Base-by-base conservation (phyloP, 2,797 vertebrate species). In the Arrhamphus sclerolepis region DNA sequence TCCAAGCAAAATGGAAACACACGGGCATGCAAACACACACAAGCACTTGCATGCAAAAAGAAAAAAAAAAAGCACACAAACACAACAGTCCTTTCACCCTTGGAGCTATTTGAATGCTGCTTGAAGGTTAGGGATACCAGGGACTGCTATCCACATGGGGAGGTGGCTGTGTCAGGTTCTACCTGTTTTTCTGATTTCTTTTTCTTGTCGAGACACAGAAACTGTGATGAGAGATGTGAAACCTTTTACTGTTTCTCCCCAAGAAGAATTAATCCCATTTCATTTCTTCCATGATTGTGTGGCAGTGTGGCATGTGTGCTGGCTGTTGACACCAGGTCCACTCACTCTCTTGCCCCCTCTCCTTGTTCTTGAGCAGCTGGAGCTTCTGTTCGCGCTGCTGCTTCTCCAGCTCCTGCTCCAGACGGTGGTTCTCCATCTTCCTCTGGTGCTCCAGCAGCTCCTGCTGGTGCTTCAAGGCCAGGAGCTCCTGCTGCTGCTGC, bases 271-370 rank as follows among this genome's bases (percentile, higher is more conserved):
- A 19, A 40, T 48, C 19, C 26, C 1, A 3, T 29, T 28, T 42
- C 13, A 38, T 4, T 14, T 11, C 34, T 13, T 38, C 34, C 13
- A 16, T 16, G 34, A 14, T 11, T 38, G 13, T 38, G 13, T 38
- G 34, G n/a, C n/a, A n/a, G n/a, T n/a, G n/a, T n/a, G n/a, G n/a
- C n/a, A n/a, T n/a, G n/a, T n/a, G n/a, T n/a, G n/a, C n/a, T n/a
- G n/a, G n/a, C n/a, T n/a, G n/a, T n/a, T n/a, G n/a, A n/a, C n/a
- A n/a, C n/a, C n/a, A n/a, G n/a, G n/a, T n/a, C n/a, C 14, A 93
- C 95, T 95, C 79, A 96, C 96, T 97, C 89, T 98, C 96, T 71
- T 97, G 96, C 46, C 96, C 95, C 14, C 97, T 89, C 89, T 98
- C 96, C 90, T 98, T 98, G 92, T 98, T 96, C 89, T 97, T 97